Evolutionary conservation across 1,140 invertebrate genomes (phyloP), one percentile per base, ranked within the genome.

Genomic region (Drosophila simulans): DNA sequence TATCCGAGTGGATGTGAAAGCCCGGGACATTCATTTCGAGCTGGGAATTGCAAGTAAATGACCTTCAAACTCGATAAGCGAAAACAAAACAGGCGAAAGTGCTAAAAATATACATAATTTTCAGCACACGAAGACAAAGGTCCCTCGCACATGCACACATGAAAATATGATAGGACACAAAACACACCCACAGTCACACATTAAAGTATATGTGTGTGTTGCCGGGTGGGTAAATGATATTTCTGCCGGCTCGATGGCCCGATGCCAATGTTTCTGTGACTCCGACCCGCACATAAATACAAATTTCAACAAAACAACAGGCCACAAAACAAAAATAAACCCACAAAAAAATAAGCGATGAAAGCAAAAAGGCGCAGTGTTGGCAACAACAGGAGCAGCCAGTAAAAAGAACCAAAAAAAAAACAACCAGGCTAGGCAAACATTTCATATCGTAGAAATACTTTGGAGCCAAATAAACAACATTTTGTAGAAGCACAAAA

Each of bases 71-170:
- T 80, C 77, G 84, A 89, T 89, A 89, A 89, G 84, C 84, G 84
- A 89, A 89, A 89, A 84, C 84, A 89, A 89, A 89, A 84, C 80
- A 89, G 89, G 77, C 84, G 84, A 88, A 88, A 88, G 84, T 88
- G 84, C 84, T 83, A 75, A 89, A 89, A 89, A 89, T 84, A 90
- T 89, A 80, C 84, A 89, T 89, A 89, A 89, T 84, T 86, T 88
- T 84, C 77, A 71, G 80, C 54, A 74, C 60, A 75, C 59, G 71
- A 60, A 85, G 65, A 79, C 51, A 70, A 83, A 37, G 76, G 25
- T 22, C 39, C 59, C 45, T 39, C 25, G 63, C 25, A 63, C n/a
- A 64, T 25, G 57, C 40, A 62, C 22, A 66, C 31, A 59, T 64
- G 80, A 82, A 86, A 89, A 86, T 86, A 89, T 86, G 83, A 86